Base-by-base conservation (phyloP, 2,797 vertebrate species). In the Erethizon dorsatum region DNA sequence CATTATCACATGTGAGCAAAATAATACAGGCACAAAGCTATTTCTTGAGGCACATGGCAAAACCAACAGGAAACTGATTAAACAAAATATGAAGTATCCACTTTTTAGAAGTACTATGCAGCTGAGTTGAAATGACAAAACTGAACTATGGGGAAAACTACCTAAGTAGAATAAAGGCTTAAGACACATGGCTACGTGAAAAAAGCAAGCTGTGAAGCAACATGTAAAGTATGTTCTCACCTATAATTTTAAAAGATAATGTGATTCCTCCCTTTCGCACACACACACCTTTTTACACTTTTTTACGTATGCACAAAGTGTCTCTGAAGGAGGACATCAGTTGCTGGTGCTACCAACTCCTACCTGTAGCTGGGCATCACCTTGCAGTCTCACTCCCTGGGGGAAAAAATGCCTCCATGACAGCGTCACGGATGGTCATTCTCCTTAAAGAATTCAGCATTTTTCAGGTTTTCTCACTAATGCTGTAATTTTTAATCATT, bases 121-220 rank as follows among this genome's bases (percentile, higher is more conserved):
- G 41, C 22, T 84, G 2, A 73, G 22, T 82, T 82, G 52, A 96
- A 95, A 77, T 5, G 24, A 61, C 71, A 92, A 73, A 91, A 93
- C 26, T 22, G 37, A 95, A 79, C 54, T 37, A 41, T 14, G 56
- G 22, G 5, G 20, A 15, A 80, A 92, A 78, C 0, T 31, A 10
- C 22, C 59, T 37, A 31, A 13, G 28, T 0, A 5, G 56, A 69
- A 33, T 67, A 67, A n/a, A 83, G 50, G 79, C 67, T 69, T 20
- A 59, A 83, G 82, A 83, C 17, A 37, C 4, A 41, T 0, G 11
- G 26, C 82, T 77, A 82, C 2, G 17, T 57, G 31, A 83, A 83
- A 85, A 87, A 61, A 71, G 54, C 28, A 93, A 87, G n/a, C 4
- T 88, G 11, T 6, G 2, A 18, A 83, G 52, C 50, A 82, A 33